A percentile compares a stretch with the other conserved stretches of the same genome.
Evolutionary conservation across 2,888 invertebrate species (phyloP).

Genomic region (Mimumesa dahlbomi): DNA sequence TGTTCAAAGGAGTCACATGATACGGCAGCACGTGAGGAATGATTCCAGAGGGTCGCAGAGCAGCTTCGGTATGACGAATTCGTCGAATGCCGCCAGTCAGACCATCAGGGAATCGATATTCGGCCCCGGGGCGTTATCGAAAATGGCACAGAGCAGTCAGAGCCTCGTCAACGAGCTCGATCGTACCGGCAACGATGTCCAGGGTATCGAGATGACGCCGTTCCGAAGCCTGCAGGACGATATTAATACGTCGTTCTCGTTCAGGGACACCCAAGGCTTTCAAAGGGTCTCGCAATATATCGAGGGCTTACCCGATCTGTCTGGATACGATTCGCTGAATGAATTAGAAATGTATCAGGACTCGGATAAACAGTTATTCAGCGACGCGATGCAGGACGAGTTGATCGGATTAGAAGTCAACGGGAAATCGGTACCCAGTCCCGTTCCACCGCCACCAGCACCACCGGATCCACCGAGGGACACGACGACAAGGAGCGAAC

Average conservation of each 20-base stretch:
- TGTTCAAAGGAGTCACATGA: slow-evolving; percentile 55
- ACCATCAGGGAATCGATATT: slow-evolving; percentile 73
- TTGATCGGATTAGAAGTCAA: slow-evolving; percentile 51
- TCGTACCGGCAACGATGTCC: slow-evolving; percentile 52
- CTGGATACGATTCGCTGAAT: slow-evolving; percentile 63
- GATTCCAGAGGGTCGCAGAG: slow-evolving; percentile 58
- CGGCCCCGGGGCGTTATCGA: slow-evolving; percentile 64
- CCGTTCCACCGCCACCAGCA: slow-evolving; percentile 74
- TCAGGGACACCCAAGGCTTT: slow-evolving; percentile 63
- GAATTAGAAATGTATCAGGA: slow-evolving; percentile 42
- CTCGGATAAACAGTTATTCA: slow-evolving; percentile 42
- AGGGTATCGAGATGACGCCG: slow-evolving; percentile 72
- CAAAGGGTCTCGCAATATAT: slow-evolving; percentile 76
- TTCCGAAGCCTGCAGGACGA: slow-evolving; percentile 63
- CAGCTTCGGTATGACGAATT: slow-evolving; percentile 58
- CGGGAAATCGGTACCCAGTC: slow-evolving; percentile 61
- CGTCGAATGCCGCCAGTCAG: slow-evolving; percentile 60
- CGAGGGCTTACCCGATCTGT: slow-evolving; percentile 74
- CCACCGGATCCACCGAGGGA: slow-evolving; percentile 70
- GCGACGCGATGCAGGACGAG: slow-evolving; percentile 50
- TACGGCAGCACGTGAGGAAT: slow-evolving; percentile 63
- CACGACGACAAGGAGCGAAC: slow-evolving; percentile 63
- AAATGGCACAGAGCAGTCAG: slow-evolving; percentile 65
- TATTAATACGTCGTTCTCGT: slow-evolving; percentile 45
- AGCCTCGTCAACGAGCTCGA: slow-evolving; percentile 57